Base-by-base conservation (phyloP, 2,888 invertebrate species). In the Agonopterix subpropinquella region DNA sequence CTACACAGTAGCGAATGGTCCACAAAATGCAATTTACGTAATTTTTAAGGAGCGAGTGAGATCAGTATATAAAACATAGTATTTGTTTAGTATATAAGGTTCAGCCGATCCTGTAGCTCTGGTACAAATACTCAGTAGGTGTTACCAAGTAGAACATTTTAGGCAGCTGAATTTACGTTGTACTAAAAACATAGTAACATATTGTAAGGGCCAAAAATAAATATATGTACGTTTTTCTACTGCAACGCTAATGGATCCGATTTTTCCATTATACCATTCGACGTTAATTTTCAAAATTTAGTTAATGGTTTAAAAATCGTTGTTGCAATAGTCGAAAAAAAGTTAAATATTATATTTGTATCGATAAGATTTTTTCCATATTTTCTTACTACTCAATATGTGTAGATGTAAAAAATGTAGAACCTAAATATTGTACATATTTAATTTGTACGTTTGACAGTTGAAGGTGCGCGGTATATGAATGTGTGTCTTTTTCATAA, bases 41-140 rank as follows among this genome's bases (percentile, higher is more conserved):
- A 67, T 66, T 57, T 59, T 64, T 72, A 73, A 70, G 65, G 71
- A 64, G 71, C 67, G 82, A 84, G 83, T 84, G 81, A 83, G 80
- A 81, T 65, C 64, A 63, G 65, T 71, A 64, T 67, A 64, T 60
- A 56, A 28, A 39, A 55, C 45, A 49, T 63, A 68, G 67, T 68
- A 65, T 67, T 59, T 55, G 65, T 69, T 28, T 75, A 74, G 74
- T 55, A 47, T 52, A 50, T 71, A 67, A 62, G 66, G 45, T 54
- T 56, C 68, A 67, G 70, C 71, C 69, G 66, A 75, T 71, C 70
- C 70, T 70, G 71, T 70, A 59, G 72, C 70, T 73, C 80, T 76
- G 86, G 86, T 85, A 85, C 85, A 86, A 86, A 86, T 84, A 85
- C 84, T 86, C 83, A 80, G 74, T 81, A 79, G 71, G 70, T 71